These are phyloP conservation scores for Onychostruthus taczanowskii DNA, from an alignment of 2,113 vertebrate species.

Conservation along the genomic window DNA sequence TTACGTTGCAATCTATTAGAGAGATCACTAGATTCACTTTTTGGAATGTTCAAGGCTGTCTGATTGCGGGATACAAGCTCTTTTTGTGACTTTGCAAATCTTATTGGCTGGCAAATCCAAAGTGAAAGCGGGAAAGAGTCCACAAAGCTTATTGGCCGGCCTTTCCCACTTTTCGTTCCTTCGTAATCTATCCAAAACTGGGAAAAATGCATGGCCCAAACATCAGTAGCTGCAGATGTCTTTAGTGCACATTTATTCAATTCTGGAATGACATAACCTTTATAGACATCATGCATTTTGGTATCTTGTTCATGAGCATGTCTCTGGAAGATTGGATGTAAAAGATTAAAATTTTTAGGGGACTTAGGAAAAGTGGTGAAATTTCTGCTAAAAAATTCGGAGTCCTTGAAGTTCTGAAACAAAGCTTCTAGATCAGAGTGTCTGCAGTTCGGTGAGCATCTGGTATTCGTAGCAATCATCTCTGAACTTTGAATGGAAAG, in stretches of 20 bases:
- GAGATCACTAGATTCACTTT: conserved; percentile 83
- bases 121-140: conserved; percentile 93
- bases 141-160: conserved; percentile 88
- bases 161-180: conserved; percentile 85
- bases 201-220: conserved; percentile 93
- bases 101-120: conserved; percentile 90
- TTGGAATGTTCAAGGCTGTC: conserved; percentile 68
- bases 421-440: conserved; percentile 91
- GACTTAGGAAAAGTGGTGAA: conserved; percentile 80
- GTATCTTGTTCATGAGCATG: conserved; percentile 96
- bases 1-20: conserved; percentile 85
- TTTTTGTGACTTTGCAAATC: conserved; percentile 82
- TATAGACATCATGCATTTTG: conserved; percentile 90
- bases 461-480: conserved; percentile 95
- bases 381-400: conserved; percentile 86
- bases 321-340: conserved; percentile 91
- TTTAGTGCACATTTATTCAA: conserved; percentile 84
- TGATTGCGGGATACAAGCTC: conserved; percentile 49
- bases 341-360: conserved; percentile 78
- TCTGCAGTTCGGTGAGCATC: conserved; percentile 87
- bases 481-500: conserved; percentile 95
- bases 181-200: conserved; percentile 99
- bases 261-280: conserved; percentile 82
- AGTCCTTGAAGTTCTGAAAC: conserved; percentile 90
- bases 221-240: conserved; percentile 85